Conservation (phyloP, 2,113 vertebrate genomes). For the Haemorhous mexicanus region DNA sequence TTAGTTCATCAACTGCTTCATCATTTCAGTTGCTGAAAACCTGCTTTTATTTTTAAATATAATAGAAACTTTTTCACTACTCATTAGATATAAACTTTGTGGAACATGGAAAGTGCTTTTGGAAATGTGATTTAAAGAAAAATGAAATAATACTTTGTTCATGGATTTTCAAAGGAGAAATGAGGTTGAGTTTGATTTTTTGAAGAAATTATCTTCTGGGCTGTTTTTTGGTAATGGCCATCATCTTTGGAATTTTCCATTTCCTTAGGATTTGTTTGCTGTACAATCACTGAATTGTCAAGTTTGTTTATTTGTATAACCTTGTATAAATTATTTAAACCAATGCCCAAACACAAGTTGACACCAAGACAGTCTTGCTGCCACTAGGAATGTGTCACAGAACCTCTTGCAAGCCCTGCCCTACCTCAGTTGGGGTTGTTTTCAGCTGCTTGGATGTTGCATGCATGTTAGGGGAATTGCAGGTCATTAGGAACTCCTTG, state of each 20-base stretch:
- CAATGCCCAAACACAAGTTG: not conserved
- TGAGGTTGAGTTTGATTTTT: not conserved
- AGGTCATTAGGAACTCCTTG: not conserved
- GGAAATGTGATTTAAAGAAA: not conserved
- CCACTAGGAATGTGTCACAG: not conserved
- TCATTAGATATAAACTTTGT: not conserved
- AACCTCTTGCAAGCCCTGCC: not conserved
- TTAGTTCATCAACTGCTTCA: not conserved
- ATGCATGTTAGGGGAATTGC: not conserved
- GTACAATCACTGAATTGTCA: not conserved
- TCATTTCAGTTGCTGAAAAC: not conserved
- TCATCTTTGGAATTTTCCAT: not conserved
- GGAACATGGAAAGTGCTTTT: not conserved
- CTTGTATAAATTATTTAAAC: not conserved
- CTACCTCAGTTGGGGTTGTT: not conserved
- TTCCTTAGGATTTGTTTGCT: not conserved
- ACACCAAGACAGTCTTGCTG: not conserved
- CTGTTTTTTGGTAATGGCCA: not conserved
- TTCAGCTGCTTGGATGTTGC: not conserved
- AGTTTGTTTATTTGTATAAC: not conserved
- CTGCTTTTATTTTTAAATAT: not conserved
- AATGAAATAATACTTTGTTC: not conserved
- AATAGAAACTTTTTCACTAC: not conserved
- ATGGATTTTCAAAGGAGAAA: not conserved
- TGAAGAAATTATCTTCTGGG: not conserved